Evolutionary conservation across 1,140 invertebrate species (phyloP).

Genomic region (Trichonephila inaurata): DNA sequence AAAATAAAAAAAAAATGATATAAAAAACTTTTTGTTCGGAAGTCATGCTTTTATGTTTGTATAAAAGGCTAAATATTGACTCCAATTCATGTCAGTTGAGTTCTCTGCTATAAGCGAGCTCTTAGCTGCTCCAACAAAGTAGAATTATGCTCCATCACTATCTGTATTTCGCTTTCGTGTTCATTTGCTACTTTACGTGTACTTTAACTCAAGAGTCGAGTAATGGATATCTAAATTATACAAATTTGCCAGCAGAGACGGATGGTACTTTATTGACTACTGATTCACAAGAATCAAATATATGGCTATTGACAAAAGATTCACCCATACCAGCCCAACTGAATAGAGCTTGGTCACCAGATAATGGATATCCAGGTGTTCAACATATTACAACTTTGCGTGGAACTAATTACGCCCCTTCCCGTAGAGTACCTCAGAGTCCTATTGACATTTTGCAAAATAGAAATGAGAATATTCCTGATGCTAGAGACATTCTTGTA

Average conservation of each 20-base stretch:
- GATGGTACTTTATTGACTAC: neutral
- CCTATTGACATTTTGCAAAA: neutral
- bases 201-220: neutral
- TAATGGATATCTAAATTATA: neutral
- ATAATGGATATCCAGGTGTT: neutral
- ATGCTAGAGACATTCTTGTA: neutral
- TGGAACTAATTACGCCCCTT: neutral
- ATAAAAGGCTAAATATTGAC: conserved; percentile 64
- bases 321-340: conserved; percentile 47
- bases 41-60: conserved; percentile 67
- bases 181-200: neutral
- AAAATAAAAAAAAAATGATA: conserved; percentile 50
- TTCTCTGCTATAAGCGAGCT: neutral
- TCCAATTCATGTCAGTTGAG: conserved; percentile 18
- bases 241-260: neutral
- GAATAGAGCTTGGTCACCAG: conserved; percentile 31
- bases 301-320: conserved; percentile 66
- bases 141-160: neutral
- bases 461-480: neutral
- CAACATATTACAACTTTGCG: neutral
- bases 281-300: neutral
- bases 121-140: neutral
- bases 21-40: conserved; percentile 33
- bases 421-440: neutral
- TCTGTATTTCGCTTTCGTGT: neutral